Evolutionary conservation across 2,113 vertebrate species (phyloP).

Genomic region (Brachyhypopomus occidentalis): DNA sequence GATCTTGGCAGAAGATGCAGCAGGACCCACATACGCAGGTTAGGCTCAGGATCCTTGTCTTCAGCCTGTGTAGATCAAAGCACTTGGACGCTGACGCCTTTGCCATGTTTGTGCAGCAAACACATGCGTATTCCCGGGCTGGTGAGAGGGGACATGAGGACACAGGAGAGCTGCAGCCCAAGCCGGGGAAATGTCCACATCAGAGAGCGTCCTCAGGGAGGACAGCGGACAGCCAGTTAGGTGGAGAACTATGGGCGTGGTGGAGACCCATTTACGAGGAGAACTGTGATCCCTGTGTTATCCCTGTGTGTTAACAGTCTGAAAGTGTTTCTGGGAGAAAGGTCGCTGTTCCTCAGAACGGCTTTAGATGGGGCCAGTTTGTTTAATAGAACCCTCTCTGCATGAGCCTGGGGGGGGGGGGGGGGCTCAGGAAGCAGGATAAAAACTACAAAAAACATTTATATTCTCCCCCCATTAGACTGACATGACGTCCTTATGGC

Average conservation of each 20-base stretch:
- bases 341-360: conserved; percentile 67
- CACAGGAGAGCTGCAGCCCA: too few species aligned
- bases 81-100: conserved; percentile 25
- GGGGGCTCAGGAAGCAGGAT: too few species aligned
- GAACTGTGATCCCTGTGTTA: too few species aligned
- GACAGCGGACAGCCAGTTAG: too few species aligned
- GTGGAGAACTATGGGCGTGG: too few species aligned
- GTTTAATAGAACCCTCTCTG: conserved; percentile 29
- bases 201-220: too few species aligned
- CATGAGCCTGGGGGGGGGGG: too few species aligned
- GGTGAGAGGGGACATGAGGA: conserved; percentile 47
- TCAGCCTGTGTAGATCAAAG: conserved; percentile 46
- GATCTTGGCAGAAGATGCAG: not conserved
- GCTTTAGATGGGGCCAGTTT: conserved; percentile 56
- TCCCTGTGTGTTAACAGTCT: conserved; percentile 9
- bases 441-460: too few species aligned
- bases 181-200: too few species aligned
- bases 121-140: conserved; percentile 44
- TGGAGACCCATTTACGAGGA: too few species aligned
- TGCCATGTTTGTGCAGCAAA: conserved; percentile 49
- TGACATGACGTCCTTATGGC: too few species aligned
- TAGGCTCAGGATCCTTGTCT: conserved; percentile 18
- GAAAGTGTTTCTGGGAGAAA: conserved; percentile 64
- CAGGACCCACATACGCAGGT: not conserved
- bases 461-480: too few species aligned